Conservation (phyloP, 2,888 invertebrate species). For the Therioaphis trifolii region DNA sequence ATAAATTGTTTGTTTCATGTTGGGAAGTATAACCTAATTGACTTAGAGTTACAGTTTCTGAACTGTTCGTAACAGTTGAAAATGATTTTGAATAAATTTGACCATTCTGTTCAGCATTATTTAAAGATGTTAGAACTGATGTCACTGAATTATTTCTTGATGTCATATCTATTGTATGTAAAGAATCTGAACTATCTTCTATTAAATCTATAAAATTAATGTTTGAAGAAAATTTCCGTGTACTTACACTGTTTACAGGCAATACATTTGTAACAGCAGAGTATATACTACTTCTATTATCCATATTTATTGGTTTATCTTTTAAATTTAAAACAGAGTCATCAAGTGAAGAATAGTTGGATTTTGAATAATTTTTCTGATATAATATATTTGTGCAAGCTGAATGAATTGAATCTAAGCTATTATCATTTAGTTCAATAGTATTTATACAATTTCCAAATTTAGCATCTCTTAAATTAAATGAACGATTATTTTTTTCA, state of each 20-base stretch:
- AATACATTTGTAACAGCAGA: background rate
- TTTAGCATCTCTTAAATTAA: background rate
- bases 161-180: background rate
- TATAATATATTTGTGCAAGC: conserved; percentile 10
- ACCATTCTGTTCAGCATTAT: conserved; percentile 13
- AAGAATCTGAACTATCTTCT: conserved; percentile 16
- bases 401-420: conserved; percentile 37
- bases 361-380: background rate
- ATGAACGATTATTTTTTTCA: background rate
- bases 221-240: background rate
- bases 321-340: background rate
- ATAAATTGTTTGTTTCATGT: background rate
- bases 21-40: background rate
- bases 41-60: background rate
- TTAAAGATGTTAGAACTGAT: background rate
- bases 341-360: background rate
- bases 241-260: background rate
- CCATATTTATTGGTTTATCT: background rate
- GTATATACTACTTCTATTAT: conserved; percentile 9
- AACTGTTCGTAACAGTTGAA: background rate
- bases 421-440: conserved; percentile 41
- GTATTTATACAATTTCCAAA: background rate
- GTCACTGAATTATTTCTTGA: background rate
- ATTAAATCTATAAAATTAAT: conserved; percentile 28
- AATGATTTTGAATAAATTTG: background rate